Percentiles rank a stretch among this genome's conserved stretches.
Conservation (phyloP, 2,113 vertebrate species). For the Acrocephalus kingi region DNA sequence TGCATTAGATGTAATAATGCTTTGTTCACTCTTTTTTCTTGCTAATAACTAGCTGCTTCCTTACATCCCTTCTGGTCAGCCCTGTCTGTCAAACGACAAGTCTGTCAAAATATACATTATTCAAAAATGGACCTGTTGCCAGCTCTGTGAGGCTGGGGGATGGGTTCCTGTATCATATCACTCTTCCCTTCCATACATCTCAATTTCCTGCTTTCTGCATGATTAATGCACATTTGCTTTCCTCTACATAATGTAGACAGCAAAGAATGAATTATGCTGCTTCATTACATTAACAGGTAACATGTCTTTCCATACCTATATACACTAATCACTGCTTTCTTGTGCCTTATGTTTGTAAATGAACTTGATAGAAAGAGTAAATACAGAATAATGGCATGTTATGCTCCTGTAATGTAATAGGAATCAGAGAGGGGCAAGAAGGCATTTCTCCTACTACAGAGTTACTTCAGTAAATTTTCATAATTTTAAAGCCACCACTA, state of each 20-base stretch:
- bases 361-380: constrained; percentile 54
- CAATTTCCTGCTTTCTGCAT: constrained; percentile 66
- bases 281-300: constrained; percentile 64
- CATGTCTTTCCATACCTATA: constrained; percentile 39
- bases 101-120: constrained; percentile 45
- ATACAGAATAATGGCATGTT: constrained; percentile 50
- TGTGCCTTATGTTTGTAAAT: constrained; percentile 50
- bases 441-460: constrained; percentile 33
- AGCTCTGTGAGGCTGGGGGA: constrained; percentile 9
- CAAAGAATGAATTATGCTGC: constrained; percentile 62
- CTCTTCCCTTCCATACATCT: constrained; percentile 63
- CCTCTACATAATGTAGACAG: constrained; percentile 54
- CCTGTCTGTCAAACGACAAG: constrained; percentile 47
- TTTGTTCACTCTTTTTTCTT: constrained; percentile 27
- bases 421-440: constrained; percentile 43
- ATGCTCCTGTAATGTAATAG: constrained; percentile 9
- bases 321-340: constrained; percentile 36
- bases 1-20: neutral
- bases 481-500: constrained; percentile 13
- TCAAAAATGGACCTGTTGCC: constrained; percentile 53
- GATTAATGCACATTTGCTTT: constrained; percentile 65
- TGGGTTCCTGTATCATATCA: constrained; percentile 49
- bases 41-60: constrained; percentile 34
- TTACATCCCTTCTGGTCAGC: constrained; percentile 45
- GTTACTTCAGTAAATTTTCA: constrained; percentile 32